phyloP scores from a whole-genome alignment of 2,797 vertebrate species.

The Rhinella marina region DNA sequence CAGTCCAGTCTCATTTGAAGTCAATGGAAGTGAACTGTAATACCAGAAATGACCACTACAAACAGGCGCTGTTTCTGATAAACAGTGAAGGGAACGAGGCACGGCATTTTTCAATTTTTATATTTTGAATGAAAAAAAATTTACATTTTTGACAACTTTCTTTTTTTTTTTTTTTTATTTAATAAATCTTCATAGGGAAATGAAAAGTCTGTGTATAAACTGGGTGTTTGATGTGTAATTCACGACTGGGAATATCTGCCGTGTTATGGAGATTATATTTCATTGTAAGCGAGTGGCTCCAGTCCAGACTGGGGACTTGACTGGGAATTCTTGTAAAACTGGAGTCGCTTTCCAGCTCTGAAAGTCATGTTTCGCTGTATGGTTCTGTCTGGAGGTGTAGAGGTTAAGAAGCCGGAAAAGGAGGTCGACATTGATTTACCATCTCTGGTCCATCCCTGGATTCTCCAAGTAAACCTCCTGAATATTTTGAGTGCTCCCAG shows the following conservation, averaged over 20 bases:
- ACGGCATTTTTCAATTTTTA: too few species aligned
- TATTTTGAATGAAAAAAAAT: background rate
- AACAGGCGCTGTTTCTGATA: background rate
- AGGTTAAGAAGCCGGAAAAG: conserved; percentile 41
- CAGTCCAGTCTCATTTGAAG: background rate
- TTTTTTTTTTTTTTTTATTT: background rate
- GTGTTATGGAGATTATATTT: conserved; percentile 23
- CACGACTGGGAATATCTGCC: conserved; percentile 7
- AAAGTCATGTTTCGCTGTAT: background rate
- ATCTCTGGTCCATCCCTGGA: background rate
- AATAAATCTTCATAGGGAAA: background rate
- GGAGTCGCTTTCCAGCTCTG: background rate
- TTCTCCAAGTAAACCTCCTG: background rate
- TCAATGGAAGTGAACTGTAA: background rate
- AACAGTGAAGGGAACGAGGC: background rate
- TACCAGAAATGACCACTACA: too few species aligned
- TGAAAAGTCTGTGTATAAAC: background rate
- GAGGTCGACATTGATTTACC: conserved; percentile 12
- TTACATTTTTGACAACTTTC: background rate
- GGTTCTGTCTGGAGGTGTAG: background rate
- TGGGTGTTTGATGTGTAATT: background rate
- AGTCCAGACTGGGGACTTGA: background rate
- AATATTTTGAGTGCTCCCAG: background rate
- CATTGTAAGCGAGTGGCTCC: conserved; percentile 1
- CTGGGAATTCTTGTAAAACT: conserved; percentile 11